Evolutionary conservation across 1,140 invertebrate genomes (phyloP).

Genomic region (Leptinotarsa texana): DNA sequence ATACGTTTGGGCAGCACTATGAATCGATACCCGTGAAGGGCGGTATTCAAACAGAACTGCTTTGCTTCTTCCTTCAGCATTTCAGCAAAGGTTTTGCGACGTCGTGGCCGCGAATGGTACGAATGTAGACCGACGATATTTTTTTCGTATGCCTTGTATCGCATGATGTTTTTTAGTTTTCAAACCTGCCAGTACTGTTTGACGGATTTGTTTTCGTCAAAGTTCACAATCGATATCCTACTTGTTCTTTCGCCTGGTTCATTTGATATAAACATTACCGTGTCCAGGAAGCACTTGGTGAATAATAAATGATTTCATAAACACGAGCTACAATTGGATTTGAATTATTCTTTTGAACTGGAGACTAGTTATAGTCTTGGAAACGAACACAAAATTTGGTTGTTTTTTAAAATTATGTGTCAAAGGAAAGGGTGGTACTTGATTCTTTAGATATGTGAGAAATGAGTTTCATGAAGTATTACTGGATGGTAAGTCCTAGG

Average conservation of each 20-base stretch:
- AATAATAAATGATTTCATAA: not conserved
- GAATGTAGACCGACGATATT: not conserved
- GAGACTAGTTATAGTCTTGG: too few relatives aligned
- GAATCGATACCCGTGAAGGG: constrained; percentile 52
- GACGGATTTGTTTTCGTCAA: not conserved
- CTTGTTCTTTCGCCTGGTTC: not conserved
- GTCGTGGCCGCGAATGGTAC: not conserved
- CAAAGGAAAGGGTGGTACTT: too few relatives aligned
- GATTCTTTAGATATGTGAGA: too few relatives aligned
- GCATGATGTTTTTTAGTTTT: not conserved
- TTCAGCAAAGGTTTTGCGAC: not conserved
- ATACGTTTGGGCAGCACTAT: constrained; percentile 40
- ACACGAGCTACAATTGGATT: not conserved
- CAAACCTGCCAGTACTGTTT: not conserved
- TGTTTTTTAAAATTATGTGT: too few relatives aligned
- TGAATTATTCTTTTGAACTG: not conserved
- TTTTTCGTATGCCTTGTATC: not conserved
- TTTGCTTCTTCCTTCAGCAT: constrained; percentile 35
- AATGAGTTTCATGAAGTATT: too few relatives aligned
- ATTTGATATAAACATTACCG: not conserved
- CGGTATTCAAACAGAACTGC: constrained; percentile 57
- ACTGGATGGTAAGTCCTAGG: too few relatives aligned
- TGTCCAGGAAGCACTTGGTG: not conserved
- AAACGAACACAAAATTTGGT: too few relatives aligned
- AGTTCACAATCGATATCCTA: not conserved